Conservation (phyloP, 2,113 vertebrate genomes). For the Istiophorus platypterus region DNA sequence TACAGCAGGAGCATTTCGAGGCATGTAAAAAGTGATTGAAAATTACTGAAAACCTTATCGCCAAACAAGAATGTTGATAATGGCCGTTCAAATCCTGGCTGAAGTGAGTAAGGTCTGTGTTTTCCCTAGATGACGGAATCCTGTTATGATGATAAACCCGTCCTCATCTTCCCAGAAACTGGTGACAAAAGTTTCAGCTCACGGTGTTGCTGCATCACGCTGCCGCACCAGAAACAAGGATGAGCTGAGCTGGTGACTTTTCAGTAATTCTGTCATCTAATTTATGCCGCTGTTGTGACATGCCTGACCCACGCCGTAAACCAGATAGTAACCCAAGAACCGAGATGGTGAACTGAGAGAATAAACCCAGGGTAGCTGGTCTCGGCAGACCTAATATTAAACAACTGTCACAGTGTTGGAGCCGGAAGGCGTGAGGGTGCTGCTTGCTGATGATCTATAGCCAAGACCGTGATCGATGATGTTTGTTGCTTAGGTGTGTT, state of each 20-base stretch:
- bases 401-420: background rate
- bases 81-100: background rate
- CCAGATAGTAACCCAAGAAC: constrained; percentile 4
- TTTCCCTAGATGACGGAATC: background rate
- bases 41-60: background rate
- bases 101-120: too few relatives aligned
- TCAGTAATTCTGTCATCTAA: background rate
- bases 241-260: background rate
- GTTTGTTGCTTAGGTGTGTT: constrained; percentile 39
- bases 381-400: constrained; percentile 15
- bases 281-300: constrained; percentile 29
- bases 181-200: background rate
- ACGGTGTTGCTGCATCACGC: background rate
- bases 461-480: constrained; percentile 45
- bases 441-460: constrained; percentile 7
- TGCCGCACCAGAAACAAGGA: constrained; percentile 3
- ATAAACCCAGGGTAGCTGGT: background rate
- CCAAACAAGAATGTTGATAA: background rate
- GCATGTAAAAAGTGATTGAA: background rate
- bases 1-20: background rate
- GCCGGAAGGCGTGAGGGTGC: background rate
- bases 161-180: background rate
- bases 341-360: background rate
- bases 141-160: background rate
- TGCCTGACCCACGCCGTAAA: constrained; percentile 26